phyloP scores from a whole-genome alignment of 1,140 invertebrate species.

The Bombus soroeensis region DNA sequence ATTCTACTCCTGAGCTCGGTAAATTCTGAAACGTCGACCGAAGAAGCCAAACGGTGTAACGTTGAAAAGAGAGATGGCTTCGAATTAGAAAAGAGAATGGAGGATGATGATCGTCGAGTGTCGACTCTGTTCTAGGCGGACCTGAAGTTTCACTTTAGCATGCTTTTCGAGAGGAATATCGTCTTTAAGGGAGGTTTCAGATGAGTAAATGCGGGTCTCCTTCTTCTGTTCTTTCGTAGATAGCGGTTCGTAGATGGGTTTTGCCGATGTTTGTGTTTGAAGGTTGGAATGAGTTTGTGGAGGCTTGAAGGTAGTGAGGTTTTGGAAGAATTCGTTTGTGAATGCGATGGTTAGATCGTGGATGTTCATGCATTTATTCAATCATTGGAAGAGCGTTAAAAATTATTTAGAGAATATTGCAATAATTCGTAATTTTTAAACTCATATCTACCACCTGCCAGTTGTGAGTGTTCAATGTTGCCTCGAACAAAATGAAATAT shows the following conservation, averaged over 20 bases:
- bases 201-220: neutral
- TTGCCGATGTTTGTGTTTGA: neutral
- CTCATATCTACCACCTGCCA: no score
- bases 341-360: neutral
- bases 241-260: neutral
- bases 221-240: neutral
- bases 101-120: neutral
- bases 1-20: constrained; percentile 40
- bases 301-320: neutral
- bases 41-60: constrained; percentile 65
- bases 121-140: neutral
- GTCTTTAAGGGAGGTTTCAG: constrained; percentile 9
- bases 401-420: no score
- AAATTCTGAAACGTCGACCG: constrained; percentile 51
- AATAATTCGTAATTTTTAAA: no score
- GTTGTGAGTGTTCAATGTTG: no score
- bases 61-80: constrained; percentile 43
- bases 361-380: no score
- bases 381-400: no score
- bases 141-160: neutral
- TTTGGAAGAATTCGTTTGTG: neutral
- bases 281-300: neutral
- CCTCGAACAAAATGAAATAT: no score
- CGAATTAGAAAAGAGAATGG: constrained; percentile 56
- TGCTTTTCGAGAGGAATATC: neutral